phyloP scores from a whole-genome alignment of 2,888 invertebrate genomes.

The Caenorhabditis becei region DNA sequence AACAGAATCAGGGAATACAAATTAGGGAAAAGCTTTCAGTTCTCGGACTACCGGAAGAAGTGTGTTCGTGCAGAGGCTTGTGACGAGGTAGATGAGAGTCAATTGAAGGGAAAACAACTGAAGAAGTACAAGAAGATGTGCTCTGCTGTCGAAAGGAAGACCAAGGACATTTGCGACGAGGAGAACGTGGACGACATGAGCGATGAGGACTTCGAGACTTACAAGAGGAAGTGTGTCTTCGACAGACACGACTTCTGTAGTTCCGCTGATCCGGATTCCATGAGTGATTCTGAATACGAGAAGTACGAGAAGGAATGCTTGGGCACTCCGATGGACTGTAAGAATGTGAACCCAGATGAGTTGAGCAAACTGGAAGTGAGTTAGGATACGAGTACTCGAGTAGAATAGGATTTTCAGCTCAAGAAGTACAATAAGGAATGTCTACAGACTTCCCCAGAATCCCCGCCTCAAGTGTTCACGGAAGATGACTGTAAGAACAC shows the following conservation, averaged over 20 bases:
- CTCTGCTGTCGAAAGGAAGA: slow-evolving; percentile 5
- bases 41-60: slow-evolving; percentile 25
- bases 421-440: slow-evolving; percentile 12
- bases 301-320: slow-evolving; percentile 11
- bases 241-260: neutral
- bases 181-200: slow-evolving; percentile 15
- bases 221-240: slow-evolving; percentile 28
- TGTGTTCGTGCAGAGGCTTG: slow-evolving; percentile 15
- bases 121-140: slow-evolving; percentile 27
- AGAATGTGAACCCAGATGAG: too few relatives aligned
- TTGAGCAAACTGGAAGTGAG: too few relatives aligned
- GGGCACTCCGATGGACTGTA: neutral
- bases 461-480: neutral
- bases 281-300: slow-evolving; percentile 15
- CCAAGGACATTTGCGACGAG: slow-evolving; percentile 10
- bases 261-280: neutral
- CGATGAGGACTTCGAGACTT: slow-evolving; percentile 26
- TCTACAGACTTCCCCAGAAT: neutral
- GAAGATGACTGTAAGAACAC: neutral
- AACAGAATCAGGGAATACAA: neutral
- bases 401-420: slow-evolving; percentile 9
- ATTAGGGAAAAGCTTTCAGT: slow-evolving; percentile 22
- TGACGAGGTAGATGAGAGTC: slow-evolving; percentile 18
- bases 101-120: slow-evolving; percentile 7
- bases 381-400: too few relatives aligned